Evolutionary conservation across 2,113 vertebrate species (phyloP).

Genomic region (Oncorhynchus masou): DNA sequence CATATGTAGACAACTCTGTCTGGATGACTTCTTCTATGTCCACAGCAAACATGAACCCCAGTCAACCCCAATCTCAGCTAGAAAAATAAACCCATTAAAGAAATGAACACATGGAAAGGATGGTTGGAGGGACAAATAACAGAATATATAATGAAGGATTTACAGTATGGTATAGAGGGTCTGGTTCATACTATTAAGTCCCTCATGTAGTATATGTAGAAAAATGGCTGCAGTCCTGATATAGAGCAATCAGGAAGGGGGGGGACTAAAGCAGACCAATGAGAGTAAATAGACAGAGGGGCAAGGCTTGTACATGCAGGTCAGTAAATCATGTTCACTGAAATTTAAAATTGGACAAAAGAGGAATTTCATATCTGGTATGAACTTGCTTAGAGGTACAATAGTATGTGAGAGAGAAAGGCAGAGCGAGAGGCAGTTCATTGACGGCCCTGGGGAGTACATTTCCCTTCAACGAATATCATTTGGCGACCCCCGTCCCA

Average conservation of each 20-base stretch:
- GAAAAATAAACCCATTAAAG: conserved; percentile 24
- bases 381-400: conserved; percentile 58
- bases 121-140: background rate
- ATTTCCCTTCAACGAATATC: conserved; percentile 71
- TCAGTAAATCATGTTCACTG: conserved; percentile 79
- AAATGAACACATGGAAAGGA: background rate
- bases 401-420: conserved; percentile 17
- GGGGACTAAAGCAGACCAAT: conserved; percentile 61
- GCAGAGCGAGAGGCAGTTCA: conserved; percentile 37
- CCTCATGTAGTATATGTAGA: conserved; percentile 43
- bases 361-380: conserved; percentile 55
- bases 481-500: conserved; percentile 63
- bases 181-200: conserved; percentile 51
- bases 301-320: conserved; percentile 63
- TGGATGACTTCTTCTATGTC: conserved; percentile 25
- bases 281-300: conserved; percentile 47
- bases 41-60: background rate
- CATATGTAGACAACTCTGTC: conserved; percentile 17
- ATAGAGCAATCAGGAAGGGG: conserved; percentile 25
- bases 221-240: conserved; percentile 27
- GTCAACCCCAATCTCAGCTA: background rate
- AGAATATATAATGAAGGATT: too few species aligned
- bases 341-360: conserved; percentile 67
- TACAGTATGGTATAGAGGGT: too few species aligned
- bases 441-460: conserved; percentile 63